Evolutionary conservation across 1,140 invertebrate species (phyloP).

Genomic region (Pseudomyrmex sp.): DNA sequence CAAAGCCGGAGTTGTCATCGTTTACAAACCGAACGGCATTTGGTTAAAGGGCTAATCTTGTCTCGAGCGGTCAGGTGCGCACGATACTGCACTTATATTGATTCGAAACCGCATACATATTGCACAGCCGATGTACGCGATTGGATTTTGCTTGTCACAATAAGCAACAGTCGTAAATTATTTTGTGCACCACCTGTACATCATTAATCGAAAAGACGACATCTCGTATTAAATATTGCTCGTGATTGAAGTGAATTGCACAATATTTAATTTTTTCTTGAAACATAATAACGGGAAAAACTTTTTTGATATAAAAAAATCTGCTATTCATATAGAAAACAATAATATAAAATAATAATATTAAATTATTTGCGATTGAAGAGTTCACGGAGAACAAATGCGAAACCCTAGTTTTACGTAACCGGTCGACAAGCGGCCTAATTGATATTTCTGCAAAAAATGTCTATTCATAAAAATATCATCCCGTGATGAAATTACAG

Average conservation of each 20-base stretch:
- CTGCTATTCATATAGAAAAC: no score
- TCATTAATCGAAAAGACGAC: background rate
- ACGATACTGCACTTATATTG: slow-evolving; percentile 45
- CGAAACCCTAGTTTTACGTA: background rate
- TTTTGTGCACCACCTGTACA: slow-evolving; percentile 4
- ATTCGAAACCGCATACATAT: slow-evolving; percentile 43
- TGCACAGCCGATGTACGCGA: slow-evolving; percentile 10
- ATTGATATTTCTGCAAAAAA: slow-evolving; percentile 17
- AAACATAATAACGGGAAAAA: no score
- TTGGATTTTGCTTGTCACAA: slow-evolving; percentile 16
- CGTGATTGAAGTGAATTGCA: no score
- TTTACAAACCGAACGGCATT: slow-evolving; percentile 45
- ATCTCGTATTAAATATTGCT: background rate
- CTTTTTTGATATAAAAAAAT: no score
- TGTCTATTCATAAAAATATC: slow-evolving; percentile 7
- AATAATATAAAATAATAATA: no score
- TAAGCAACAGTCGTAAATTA: slow-evolving; percentile 19
- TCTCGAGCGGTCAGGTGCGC: slow-evolving; percentile 3
- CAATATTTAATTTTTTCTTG: no score
- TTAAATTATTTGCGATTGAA: background rate
- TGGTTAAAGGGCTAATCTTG: slow-evolving; percentile 56
- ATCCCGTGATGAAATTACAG: background rate
- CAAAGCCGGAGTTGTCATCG: slow-evolving; percentile 55
- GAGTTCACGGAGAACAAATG: background rate
- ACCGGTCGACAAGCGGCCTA: background rate